Evolutionary conservation across 2,888 invertebrate genomes (phyloP).

Genomic region (Tribolium freemani): DNA sequence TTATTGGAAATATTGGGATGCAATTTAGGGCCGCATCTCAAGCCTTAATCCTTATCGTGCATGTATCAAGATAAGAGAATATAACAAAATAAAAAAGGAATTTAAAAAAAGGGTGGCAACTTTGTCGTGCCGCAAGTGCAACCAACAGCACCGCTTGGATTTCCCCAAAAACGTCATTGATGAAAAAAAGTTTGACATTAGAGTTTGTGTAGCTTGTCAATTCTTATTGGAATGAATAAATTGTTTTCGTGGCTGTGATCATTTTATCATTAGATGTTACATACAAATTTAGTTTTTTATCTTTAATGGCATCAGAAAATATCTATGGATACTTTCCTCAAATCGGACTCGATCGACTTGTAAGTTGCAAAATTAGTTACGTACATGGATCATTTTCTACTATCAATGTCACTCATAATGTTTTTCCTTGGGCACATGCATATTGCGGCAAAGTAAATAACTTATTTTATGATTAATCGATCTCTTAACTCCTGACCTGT

Average conservation of each 20-base stretch:
- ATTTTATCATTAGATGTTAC: slow-evolving; percentile 45
- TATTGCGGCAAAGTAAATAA: slow-evolving; percentile 15
- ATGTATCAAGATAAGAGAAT: too few species aligned
- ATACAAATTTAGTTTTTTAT: slow-evolving; percentile 27
- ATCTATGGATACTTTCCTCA: slow-evolving; percentile 66
- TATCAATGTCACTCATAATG: slow-evolving; percentile 16
- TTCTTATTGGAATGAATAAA: slow-evolving; percentile 35
- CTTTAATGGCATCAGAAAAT: slow-evolving; percentile 67
- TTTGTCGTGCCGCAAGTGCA: neutral
- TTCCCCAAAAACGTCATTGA: slow-evolving; percentile 33
- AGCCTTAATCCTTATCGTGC: too few species aligned
- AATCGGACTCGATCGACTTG: slow-evolving; percentile 65
- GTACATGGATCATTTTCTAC: slow-evolving; percentile 4
- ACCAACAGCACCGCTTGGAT: neutral
- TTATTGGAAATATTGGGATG: too few species aligned
- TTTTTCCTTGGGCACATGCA: slow-evolving; percentile 6
- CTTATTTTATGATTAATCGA: slow-evolving; percentile 21
- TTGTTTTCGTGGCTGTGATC: slow-evolving; percentile 42
- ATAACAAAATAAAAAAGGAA: too few species aligned
- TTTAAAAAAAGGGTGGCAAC: neutral
- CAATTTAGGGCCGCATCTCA: too few species aligned
- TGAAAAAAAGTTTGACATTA: slow-evolving; percentile 40
- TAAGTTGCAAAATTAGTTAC: slow-evolving; percentile 56
- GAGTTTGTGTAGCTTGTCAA: slow-evolving; percentile 32
- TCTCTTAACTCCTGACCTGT: neutral